These are phyloP conservation scores for Epinephelus moara DNA, from an alignment of 2,113 vertebrate genomes.

Conservation along the genomic window DNA sequence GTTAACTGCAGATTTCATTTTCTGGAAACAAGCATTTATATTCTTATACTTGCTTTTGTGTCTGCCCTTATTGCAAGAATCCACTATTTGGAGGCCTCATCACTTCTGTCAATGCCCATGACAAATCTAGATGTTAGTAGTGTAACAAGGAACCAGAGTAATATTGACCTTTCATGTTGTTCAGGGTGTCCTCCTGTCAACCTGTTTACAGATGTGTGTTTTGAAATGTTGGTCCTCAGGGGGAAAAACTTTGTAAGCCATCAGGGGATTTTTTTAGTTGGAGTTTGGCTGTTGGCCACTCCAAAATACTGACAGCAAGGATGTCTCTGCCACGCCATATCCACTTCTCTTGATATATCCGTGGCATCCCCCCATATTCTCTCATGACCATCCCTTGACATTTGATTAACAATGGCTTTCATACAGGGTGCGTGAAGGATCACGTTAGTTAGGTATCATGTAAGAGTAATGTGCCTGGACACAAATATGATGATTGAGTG, in stretches of 20 bases:
- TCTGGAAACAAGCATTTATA: background rate
- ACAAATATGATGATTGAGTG: constrained; percentile 10
- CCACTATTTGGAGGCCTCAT: background rate
- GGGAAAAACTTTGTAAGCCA: constrained; percentile 4
- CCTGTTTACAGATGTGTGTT: background rate
- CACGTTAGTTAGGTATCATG: background rate
- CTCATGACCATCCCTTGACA: constrained; percentile 1
- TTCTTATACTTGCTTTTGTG: background rate
- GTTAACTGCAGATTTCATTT: background rate
- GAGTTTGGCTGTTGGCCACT: background rate
- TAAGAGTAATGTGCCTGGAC: background rate
- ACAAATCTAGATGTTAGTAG: background rate
- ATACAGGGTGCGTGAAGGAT: background rate
- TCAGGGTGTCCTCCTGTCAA: background rate
- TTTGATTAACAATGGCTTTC: constrained; percentile 18
- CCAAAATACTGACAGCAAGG: background rate
- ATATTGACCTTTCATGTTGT: background rate
- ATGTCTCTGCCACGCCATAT: constrained; percentile 9
- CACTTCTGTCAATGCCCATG: background rate
- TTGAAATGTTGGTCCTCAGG: background rate
- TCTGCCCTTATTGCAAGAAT: background rate
- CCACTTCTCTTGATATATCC: constrained; percentile 3
- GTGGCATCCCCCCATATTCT: background rate
- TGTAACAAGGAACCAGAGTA: background rate
- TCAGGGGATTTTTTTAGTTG: constrained; percentile 8